Evolutionary conservation across 1,140 invertebrate species (phyloP), one percentile per base, ranked within the genome.

Genomic region (Aphaenogaster rudis): DNA sequence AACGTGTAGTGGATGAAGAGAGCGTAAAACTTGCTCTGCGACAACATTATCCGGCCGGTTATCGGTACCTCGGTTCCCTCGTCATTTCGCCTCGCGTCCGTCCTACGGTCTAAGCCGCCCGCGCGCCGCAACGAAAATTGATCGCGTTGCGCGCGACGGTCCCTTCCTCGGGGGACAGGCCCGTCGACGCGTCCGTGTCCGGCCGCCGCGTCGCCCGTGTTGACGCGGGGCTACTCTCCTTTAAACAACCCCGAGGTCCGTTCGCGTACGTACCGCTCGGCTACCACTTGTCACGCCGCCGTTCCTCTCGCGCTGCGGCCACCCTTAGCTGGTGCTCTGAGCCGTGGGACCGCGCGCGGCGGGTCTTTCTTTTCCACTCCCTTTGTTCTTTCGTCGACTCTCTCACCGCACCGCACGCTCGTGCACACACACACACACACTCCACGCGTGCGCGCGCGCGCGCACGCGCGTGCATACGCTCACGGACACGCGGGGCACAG

Each of bases 1-100:
- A 94, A 94, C 17, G 94, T 94, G 92, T 94, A 94, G 92, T 93
- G 94, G 86, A 94, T 94, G 88, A 94, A 94, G 80, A 94, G 94
- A 88, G 94, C 94, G 91, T 94, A 94, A 91, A 94, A 94, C 90
- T 94, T 93, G 91, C 93, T 94, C 91, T 94, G 94, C 91, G 94
- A 93, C 90, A 94, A 92, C 94, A 95, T 95, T 88, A 89, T 93
- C 86, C 84, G 72, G 91, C 86, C 89, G 69, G 87, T 92, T 88
- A 92, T 92, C 93, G 91, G 91, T 88, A 64, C 48, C 69, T 76
- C 81, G 76, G 59, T 57, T 71, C 72, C 59, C 69, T 86, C 90
- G 86, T 87, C 90, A 91, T 91, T 89, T 91, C 88, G 86, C 74
- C 80, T 69, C 71, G 48, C 45, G 80, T 84, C 57, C 78, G 88